Percentiles rank a stretch among this genome's conserved stretches.
These are phyloP conservation scores for Carterocephalus palaemon DNA, from an alignment of 2,888 invertebrate genomes.

Conservation along the genomic window DNA sequence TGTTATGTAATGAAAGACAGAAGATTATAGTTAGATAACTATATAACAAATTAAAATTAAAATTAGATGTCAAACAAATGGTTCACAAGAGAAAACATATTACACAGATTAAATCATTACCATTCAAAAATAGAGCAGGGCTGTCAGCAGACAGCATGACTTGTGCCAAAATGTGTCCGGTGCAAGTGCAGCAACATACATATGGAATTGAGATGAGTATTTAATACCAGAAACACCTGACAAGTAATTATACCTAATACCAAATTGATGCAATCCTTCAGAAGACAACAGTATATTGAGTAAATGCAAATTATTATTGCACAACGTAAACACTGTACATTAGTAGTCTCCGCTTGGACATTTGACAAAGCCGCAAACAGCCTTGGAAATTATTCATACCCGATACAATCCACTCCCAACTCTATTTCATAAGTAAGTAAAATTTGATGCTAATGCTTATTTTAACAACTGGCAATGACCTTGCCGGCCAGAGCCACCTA, in stretches of 20 bases:
- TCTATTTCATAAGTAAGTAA: conserved; percentile 41
- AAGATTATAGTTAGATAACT: no score
- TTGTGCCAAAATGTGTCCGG: conserved; percentile 14
- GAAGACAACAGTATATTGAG: no score
- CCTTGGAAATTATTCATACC: conserved; percentile 49
- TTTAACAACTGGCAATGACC: conserved; percentile 51
- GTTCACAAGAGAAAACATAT: neutral
- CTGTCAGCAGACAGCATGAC: conserved; percentile 9
- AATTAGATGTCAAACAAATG: neutral
- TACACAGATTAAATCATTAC: neutral
- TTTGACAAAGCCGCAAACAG: conserved; percentile 38
- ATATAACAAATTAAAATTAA: neutral
- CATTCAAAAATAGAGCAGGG: conserved; percentile 3
- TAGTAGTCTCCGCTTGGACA: conserved; percentile 37
- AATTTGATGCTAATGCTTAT: conserved; percentile 30
- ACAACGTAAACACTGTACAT: conserved; percentile 40
- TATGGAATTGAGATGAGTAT: conserved; percentile 1
- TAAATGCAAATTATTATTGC: no score
- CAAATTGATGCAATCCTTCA: no score
- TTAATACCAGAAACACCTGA: conserved; percentile 4
- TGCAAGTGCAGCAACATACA: no score
- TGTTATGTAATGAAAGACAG: no score
- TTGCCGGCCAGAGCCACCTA: conserved; percentile 55
- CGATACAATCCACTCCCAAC: conserved; percentile 42
- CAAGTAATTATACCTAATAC: neutral